Percentiles rank a stretch among this genome's conserved stretches.
Evolutionary conservation across 1,140 invertebrate genomes (phyloP).

Genomic region (Papilio polytes): DNA sequence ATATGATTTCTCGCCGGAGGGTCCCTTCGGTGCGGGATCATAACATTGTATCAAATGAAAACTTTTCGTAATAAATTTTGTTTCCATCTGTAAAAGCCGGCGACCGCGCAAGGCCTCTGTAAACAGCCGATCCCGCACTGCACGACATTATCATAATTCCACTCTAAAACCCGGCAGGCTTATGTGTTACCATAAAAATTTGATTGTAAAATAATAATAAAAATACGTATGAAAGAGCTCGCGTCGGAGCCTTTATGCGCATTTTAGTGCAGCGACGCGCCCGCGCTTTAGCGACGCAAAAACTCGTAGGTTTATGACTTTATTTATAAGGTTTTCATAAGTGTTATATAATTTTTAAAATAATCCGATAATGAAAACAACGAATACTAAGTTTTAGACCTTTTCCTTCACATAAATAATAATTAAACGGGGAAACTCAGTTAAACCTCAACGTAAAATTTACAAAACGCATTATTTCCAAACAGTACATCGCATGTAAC

Average conservation of each 20-base stretch:
- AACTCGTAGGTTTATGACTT: not conserved
- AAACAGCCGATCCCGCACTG: conserved; percentile 6
- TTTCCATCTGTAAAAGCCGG: not conserved
- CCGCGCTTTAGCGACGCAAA: not conserved
- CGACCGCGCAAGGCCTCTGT: not conserved
- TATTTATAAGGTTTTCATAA: not conserved
- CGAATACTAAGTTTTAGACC: not conserved
- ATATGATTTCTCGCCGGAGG: not conserved
- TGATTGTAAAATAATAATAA: conserved; percentile 22
- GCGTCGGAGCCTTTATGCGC: not conserved
- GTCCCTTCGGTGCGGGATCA: not conserved
- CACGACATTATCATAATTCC: conserved; percentile 12
- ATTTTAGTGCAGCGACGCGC: conserved; percentile 7
- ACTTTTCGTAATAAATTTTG: not conserved
- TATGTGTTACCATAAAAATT: conserved; percentile 15
- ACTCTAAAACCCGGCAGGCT: not conserved
- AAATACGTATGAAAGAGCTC: not conserved
- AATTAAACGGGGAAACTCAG: not conserved
- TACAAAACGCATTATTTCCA: conserved; percentile 23
- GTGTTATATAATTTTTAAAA: not conserved
- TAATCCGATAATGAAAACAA: not conserved
- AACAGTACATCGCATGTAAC: not conserved
- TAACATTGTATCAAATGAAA: not conserved
- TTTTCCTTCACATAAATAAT: not conserved
- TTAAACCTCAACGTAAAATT: conserved; percentile 22